Evolutionary conservation across 1,140 invertebrate genomes (phyloP).

Genomic region (Drosophila ercepeae): DNA sequence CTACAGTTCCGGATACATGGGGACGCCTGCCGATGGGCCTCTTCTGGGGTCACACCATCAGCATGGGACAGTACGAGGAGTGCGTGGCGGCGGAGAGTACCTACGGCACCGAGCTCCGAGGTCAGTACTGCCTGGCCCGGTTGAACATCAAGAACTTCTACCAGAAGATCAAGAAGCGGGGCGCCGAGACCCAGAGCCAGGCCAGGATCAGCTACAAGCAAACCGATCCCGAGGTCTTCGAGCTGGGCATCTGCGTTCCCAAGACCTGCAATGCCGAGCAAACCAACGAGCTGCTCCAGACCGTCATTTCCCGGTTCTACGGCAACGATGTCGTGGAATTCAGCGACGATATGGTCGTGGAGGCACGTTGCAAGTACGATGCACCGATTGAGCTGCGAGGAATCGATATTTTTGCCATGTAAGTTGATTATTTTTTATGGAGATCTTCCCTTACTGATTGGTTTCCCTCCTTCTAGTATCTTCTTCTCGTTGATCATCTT

Average conservation of each 20-base stretch:
- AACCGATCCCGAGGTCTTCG: conserved; percentile 60
- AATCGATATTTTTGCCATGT: conserved; percentile 80
- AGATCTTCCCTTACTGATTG: not conserved
- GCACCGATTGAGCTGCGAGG: conserved; percentile 62
- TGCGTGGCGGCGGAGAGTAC: conserved; percentile 64
- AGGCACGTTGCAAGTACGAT: conserved; percentile 68
- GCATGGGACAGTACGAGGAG: conserved; percentile 79
- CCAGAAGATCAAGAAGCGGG: conserved; percentile 45
- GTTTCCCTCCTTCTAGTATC: conserved; percentile 15
- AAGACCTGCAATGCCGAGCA: conserved; percentile 56
- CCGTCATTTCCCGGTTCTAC: conserved; percentile 47
- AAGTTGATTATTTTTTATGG: too few relatives aligned
- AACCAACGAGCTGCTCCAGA: conserved; percentile 53
- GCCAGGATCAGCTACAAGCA: conserved; percentile 68
- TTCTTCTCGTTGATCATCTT: conserved; percentile 71
- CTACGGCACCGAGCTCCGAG: conserved; percentile 48
- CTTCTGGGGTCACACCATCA: conserved; percentile 75
- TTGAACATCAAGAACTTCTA: conserved; percentile 68
- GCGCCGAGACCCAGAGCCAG: conserved; percentile 42
- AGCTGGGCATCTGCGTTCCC: conserved; percentile 72
- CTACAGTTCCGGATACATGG: conserved; percentile 78
- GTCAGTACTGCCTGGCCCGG: conserved; percentile 70
- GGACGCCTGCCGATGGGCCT: conserved; percentile 74
- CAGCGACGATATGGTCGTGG: conserved; percentile 24
- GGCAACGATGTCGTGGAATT: conserved; percentile 36